Evolutionary conservation across 2,888 invertebrate species (phyloP).

Genomic region (Tetragonisca angustula): DNA sequence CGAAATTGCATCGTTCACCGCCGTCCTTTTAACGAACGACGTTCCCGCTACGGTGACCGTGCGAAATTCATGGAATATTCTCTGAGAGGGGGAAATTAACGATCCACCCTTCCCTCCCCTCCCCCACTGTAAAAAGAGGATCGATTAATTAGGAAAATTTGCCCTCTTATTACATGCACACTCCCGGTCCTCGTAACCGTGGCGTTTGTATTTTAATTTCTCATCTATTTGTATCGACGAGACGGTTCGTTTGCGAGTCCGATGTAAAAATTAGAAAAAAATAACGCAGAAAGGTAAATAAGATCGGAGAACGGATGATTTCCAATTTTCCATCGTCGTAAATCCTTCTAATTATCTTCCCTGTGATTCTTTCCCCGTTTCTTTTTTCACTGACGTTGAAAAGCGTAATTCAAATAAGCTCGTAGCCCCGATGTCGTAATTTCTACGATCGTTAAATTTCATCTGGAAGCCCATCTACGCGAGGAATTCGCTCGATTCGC

Average conservation of each 20-base stretch:
- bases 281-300: background rate
- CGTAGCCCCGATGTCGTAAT: background rate
- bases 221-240: background rate
- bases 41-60: background rate
- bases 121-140: background rate
- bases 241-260: background rate
- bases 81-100: slow-evolving; percentile 4
- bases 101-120: background rate
- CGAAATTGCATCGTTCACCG: slow-evolving; percentile 34
- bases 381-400: background rate
- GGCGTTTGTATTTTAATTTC: background rate
- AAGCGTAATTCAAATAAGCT: background rate
- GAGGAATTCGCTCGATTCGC: background rate
- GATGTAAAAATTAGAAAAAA: background rate
- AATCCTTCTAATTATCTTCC: background rate
- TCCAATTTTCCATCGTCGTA: background rate
- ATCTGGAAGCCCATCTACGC: background rate
- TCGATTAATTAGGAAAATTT: slow-evolving; percentile 2
- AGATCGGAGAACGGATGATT: background rate
- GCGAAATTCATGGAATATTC: slow-evolving; percentile 12
- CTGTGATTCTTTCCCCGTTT: background rate
- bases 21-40: slow-evolving; percentile 30
- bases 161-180: background rate
- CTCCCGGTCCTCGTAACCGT: background rate
- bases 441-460: background rate